Evolutionary conservation across 2,113 vertebrate species (phyloP).

Genomic region (Melozone crissalis): DNA sequence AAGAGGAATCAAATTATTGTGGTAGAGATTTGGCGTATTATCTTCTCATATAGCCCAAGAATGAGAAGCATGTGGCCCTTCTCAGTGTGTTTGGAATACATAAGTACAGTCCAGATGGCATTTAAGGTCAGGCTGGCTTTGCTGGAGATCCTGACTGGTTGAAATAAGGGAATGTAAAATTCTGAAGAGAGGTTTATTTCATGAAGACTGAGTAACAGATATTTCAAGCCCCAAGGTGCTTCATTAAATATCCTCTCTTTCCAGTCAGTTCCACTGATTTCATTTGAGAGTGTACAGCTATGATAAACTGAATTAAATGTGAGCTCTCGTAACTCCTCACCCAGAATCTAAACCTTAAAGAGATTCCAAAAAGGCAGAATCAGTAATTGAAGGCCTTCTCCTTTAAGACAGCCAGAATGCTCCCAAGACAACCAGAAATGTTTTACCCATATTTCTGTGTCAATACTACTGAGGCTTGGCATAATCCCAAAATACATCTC

Average conservation of each 20-base stretch:
- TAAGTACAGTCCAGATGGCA: not conserved
- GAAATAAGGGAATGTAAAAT: not conserved
- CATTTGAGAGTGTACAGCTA: not conserved
- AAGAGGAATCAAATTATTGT: not conserved
- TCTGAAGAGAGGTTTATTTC: constrained; percentile 1
- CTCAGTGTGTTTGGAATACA: not conserved
- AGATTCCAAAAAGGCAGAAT: not conserved
- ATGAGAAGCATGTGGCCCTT: not conserved
- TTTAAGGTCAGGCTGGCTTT: constrained; percentile 30
- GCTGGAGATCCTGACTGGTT: not conserved
- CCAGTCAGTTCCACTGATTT: constrained; percentile 13
- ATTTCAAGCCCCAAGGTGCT: not conserved
- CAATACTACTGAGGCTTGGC: not conserved
- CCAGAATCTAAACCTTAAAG: not conserved
- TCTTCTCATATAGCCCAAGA: not conserved
- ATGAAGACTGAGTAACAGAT: not conserved
- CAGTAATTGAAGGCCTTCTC: not conserved
- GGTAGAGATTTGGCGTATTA: not conserved
- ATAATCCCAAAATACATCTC: not conserved
- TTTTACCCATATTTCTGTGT: not conserved
- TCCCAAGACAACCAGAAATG: not conserved
- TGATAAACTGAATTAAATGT: constrained; percentile 42
- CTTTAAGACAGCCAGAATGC: not conserved
- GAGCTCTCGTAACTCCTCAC: constrained; percentile 24
- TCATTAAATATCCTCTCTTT: constrained; percentile 6